These are phyloP conservation scores for Bombus balteatus DNA, from an alignment of 1,140 invertebrate species.

Conservation along the genomic window DNA sequence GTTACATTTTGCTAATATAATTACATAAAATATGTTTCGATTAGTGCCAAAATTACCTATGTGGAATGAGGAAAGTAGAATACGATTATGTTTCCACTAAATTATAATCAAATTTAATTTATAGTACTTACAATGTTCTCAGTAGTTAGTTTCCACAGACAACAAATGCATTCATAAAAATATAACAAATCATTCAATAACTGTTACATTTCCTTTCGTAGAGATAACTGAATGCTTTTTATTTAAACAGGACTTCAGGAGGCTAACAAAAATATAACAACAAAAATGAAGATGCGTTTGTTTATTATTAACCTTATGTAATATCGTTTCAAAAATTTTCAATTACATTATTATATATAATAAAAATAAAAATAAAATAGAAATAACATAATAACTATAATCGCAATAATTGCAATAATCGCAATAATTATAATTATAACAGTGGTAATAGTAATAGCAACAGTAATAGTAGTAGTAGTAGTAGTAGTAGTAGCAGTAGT, in stretches of 20 bases:
- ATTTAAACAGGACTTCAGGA: slow-evolving; percentile 19
- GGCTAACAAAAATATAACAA: slow-evolving; percentile 63
- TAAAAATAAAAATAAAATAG: slow-evolving; percentile 74
- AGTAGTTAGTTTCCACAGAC: slow-evolving; percentile 10
- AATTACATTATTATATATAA: slow-evolving; percentile 82
- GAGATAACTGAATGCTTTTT: not conserved
- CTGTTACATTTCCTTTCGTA: slow-evolving; percentile 7
- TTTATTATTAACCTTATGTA: slow-evolving; percentile 83
- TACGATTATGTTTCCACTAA: slow-evolving; percentile 21
- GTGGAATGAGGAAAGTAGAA: slow-evolving; percentile 3
- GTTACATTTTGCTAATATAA: not conserved
- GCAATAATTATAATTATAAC: slow-evolving; percentile 59
- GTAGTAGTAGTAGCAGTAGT: not conserved
- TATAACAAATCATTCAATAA: slow-evolving; percentile 8
- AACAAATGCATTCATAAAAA: slow-evolving; percentile 16
- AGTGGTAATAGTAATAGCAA: not conserved
- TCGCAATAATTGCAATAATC: slow-evolving; percentile 72
- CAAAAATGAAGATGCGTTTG: slow-evolving; percentile 80
- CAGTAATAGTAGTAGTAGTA: not conserved
- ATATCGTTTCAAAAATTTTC: slow-evolving; percentile 82
- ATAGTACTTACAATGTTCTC: slow-evolving; percentile 41
- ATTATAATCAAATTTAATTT: slow-evolving; percentile 42
- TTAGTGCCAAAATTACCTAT: not conserved
- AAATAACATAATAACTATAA: slow-evolving; percentile 73
- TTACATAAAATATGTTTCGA: not conserved